Evolutionary conservation across 2,888 invertebrate genomes (phyloP).

Genomic region (Sclerodermus sp.): DNA sequence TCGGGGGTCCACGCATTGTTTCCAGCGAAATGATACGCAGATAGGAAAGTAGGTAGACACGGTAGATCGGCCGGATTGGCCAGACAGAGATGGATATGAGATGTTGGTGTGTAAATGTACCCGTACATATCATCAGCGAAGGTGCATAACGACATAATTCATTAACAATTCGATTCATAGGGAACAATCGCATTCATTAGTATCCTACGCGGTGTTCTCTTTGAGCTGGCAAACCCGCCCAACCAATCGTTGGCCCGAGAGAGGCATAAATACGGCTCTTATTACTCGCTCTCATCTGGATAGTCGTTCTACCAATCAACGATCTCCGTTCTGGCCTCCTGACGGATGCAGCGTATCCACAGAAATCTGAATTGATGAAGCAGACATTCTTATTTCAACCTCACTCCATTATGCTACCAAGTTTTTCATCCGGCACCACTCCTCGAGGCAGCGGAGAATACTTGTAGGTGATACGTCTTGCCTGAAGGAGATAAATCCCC

Average conservation of each 20-base stretch:
- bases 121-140: slow-evolving; percentile 4
- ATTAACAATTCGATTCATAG: slow-evolving; percentile 54
- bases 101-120: slow-evolving; percentile 3
- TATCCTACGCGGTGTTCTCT: slow-evolving; percentile 29
- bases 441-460: slow-evolving; percentile 1
- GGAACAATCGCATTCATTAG: slow-evolving; percentile 53
- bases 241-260: slow-evolving; percentile 19
- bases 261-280: slow-evolving; percentile 39
- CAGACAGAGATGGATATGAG: slow-evolving; percentile 30
- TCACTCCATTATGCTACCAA: slow-evolving; percentile 7
- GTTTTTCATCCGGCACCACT: slow-evolving; percentile 4
- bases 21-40: slow-evolving; percentile 21
- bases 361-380: slow-evolving; percentile 31
- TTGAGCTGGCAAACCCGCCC: slow-evolving; percentile 20
- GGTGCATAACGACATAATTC: slow-evolving; percentile 46
- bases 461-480: slow-evolving; percentile 27
- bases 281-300: slow-evolving; percentile 30
- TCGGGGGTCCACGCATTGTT: slow-evolving; percentile 30
- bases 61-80: slow-evolving; percentile 13
- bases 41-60: slow-evolving; percentile 19
- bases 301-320: slow-evolving; percentile 38
- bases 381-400: slow-evolving; percentile 10
- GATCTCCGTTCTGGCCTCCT: background rate
- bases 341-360: slow-evolving; percentile 21
- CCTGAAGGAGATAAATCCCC: slow-evolving; percentile 32